Evolutionary conservation across 2,113 vertebrate genomes (phyloP).

Genomic region (Rhizomys pruinosus): DNA sequence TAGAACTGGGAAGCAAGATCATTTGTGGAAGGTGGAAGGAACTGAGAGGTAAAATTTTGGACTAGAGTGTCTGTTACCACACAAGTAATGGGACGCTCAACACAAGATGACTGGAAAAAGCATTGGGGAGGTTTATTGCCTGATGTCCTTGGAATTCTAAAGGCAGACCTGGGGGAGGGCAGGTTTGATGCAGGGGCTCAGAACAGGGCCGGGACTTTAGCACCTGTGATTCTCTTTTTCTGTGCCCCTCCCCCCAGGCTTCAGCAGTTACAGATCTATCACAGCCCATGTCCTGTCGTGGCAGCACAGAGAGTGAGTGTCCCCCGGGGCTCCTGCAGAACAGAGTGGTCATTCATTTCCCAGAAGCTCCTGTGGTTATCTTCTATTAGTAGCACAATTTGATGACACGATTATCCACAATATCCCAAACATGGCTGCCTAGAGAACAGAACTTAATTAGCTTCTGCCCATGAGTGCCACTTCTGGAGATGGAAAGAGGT

Average conservation of each 20-base stretch:
- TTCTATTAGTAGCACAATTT: background rate
- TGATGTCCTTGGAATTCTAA: background rate
- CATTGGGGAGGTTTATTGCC: background rate
- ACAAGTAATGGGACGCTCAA: background rate
- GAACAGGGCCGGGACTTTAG: background rate
- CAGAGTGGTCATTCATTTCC: background rate
- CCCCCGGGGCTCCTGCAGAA: background rate
- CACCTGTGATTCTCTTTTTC: background rate
- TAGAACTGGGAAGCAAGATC: background rate
- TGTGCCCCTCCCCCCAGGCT: background rate
- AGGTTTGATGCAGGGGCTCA: background rate
- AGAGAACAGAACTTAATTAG: background rate
- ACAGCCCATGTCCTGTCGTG: rapidly evolving
- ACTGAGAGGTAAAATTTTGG: background rate
- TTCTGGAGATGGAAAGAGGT: background rate
- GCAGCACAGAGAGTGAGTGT: too few species aligned
- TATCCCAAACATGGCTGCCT: background rate
- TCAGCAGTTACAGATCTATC: background rate
- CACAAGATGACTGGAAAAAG: too few species aligned
- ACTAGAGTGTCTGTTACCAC: background rate
- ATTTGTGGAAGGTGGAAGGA: background rate
- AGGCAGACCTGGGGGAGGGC: background rate
- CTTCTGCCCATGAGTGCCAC: background rate
- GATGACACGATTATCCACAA: background rate
- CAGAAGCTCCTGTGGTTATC: background rate